Evolutionary conservation across 2,797 vertebrate species (phyloP).

Genomic region (Pyrocephalus nanus): DNA sequence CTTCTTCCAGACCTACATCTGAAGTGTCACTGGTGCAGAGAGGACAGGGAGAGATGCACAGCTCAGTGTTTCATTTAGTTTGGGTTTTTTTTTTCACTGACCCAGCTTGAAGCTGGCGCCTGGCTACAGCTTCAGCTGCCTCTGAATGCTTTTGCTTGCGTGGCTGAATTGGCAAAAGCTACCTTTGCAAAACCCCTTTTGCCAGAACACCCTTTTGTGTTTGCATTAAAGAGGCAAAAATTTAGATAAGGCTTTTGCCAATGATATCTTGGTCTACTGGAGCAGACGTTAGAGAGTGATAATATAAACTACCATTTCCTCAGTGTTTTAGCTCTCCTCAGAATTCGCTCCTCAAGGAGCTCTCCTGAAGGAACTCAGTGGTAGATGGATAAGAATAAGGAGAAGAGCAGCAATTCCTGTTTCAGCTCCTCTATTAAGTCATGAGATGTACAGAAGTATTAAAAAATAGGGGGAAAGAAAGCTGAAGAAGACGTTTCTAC

Average conservation of each 20-base stretch:
- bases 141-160: neutral
- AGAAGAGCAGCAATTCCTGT: neutral
- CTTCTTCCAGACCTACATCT: neutral
- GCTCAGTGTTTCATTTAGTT: neutral
- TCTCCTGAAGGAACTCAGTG: neutral
- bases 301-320: conserved; percentile 23
- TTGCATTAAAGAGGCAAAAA: neutral
- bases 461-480: neutral
- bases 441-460: neutral
- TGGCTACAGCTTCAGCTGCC: neutral
- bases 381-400: neutral
- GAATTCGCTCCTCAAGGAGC: neutral
- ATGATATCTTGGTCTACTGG: neutral
- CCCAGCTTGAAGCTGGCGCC: neutral
- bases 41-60: neutral
- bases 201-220: neutral
- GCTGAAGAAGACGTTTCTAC: neutral
- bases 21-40: neutral
- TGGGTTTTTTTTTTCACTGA: neutral
- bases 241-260: neutral
- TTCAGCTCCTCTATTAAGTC: neutral
- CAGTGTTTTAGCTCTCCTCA: neutral
- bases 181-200: neutral
- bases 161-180: neutral
- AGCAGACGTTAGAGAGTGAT: neutral